Evolutionary conservation across 1,140 invertebrate genomes (phyloP), one percentile per base, ranked within the genome.

Genomic region (Heliothis virescens): DNA sequence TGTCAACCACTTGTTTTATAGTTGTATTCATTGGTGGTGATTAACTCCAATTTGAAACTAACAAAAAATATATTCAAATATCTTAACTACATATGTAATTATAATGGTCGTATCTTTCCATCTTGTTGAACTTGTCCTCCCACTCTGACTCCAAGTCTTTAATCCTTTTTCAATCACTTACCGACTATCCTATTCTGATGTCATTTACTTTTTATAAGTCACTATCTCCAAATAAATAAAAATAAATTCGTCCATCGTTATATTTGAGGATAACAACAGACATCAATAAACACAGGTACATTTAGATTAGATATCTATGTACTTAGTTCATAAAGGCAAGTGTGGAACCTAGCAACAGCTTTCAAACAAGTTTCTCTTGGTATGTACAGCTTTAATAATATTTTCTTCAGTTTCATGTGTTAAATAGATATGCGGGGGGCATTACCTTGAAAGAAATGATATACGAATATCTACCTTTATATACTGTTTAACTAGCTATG

Each of bases 121-220:
- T 60, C 41, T 62, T 75, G 21, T 75, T 59, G 7, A 47, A 62
- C 72, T 15, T 26, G 72, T 75, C 57, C 72, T 47, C 72, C 72
- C 57, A 75, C 72, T 11, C 41, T 13, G 1, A 29, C 48, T 1
- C 5, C 50, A 57, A 60, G 34, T 50, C 18, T 50, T 62, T 26
- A 62, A 72, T 41, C 52, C n/a, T 13, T 57, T 41, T 41, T 72
- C 69, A 62, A 59, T 48, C 21, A 26, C 13, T 3, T 50, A 48
- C 55, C 41, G 41, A 29, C 18, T 34, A 18, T 11, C 29, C 57
- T 57, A 15, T 26, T 59, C 18, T 59, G 29, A 59, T 53, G 48
- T 71, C 13, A 69, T 26, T 53, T 63, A 63, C 11, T 53, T 53
- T 53, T 53, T 15, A n/a, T n/a, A 53, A 53, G 0, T 53, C 16